Base-by-base conservation (phyloP, 2,113 vertebrate genomes). In the Bettongia penicillata region DNA sequence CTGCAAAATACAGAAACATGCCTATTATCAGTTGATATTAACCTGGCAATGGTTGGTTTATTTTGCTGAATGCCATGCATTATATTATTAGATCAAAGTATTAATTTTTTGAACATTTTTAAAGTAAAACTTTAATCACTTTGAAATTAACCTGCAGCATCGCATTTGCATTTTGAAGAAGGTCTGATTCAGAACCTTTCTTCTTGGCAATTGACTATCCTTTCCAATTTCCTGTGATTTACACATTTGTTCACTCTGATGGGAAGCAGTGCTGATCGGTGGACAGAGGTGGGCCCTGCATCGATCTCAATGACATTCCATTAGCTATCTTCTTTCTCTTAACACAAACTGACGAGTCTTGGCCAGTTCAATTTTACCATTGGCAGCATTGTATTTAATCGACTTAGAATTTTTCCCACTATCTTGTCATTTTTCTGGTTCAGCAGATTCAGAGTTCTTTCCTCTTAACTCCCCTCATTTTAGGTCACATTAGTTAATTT, bases 281-380 rank as follows among this genome's bases (percentile, higher is more conserved):
- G 55, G 90, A 89, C 91, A 94, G 93, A 97, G 89, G 93, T 89
- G 84, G 51, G 8, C 31, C 57, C 50, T 0, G 0, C 68, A 94
- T 95, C 0, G 3, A 96, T 97, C 92, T 95, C 95, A n/a, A 14
- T 95, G 94, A 94, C 91, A 90, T 43, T 48, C 57, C 90, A 93
- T 96, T 95, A 96, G 51, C 68, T n/a, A 48, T 95, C 49, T 95
- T 95, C 90, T 92, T 97, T 91, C 90, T 53, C 51, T 95, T 95
- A 95, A 96, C 94, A 68, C 84, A 90, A 51, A 91, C 93, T 97
- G 95, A 97, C 0, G 8, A 94, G 93, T 94, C 93, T 96, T 94
- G 89, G 55, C 95, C 89, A n/a, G 90, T 95, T 97, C 96, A 94
- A 94, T 96, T 96, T 93, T 95, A 57, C 53, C 92, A 57, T 26